These are phyloP conservation scores for Bombus soroeensis DNA, from an alignment of 1,140 invertebrate genomes.

Conservation along the genomic window DNA sequence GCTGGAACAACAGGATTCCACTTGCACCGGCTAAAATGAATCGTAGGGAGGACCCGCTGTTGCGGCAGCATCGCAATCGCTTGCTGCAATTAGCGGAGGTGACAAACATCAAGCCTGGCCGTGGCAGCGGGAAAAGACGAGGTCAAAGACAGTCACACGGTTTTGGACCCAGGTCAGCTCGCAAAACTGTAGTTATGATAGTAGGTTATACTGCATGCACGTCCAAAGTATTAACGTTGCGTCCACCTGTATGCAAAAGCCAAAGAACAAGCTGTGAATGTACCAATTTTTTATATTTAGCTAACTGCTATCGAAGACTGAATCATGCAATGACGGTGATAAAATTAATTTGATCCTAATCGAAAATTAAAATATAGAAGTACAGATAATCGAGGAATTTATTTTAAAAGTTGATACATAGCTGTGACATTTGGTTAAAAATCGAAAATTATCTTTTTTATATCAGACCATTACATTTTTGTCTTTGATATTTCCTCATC, in stretches of 20 bases:
- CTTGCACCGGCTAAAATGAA: conserved; percentile 77
- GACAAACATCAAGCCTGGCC: conserved; percentile 79
- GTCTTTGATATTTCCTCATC: neutral
- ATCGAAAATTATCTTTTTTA: neutral
- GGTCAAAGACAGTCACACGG: conserved; percentile 73
- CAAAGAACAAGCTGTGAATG: no score
- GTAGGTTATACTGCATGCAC: no score
- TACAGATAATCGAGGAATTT: no score
- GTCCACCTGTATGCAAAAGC: no score
- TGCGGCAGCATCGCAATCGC: conserved; percentile 79
- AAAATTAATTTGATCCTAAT: neutral
- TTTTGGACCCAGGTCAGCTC: conserved; percentile 71
- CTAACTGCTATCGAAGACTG: neutral
- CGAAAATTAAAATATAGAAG: no score
- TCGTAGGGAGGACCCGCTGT: conserved; percentile 78
- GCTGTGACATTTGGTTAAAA: neutral
- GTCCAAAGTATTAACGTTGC: neutral
- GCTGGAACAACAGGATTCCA: conserved; percentile 67
- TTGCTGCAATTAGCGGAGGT: conserved; percentile 80
- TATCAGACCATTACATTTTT: neutral
- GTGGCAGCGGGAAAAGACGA: conserved; percentile 77
- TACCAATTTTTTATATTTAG: neutral
- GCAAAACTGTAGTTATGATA: conserved; percentile 16
- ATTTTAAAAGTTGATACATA: no score
- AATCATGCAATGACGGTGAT: neutral